Evolutionary conservation across 2,888 invertebrate species (phyloP).

Genomic region (Sycophila texana): DNA sequence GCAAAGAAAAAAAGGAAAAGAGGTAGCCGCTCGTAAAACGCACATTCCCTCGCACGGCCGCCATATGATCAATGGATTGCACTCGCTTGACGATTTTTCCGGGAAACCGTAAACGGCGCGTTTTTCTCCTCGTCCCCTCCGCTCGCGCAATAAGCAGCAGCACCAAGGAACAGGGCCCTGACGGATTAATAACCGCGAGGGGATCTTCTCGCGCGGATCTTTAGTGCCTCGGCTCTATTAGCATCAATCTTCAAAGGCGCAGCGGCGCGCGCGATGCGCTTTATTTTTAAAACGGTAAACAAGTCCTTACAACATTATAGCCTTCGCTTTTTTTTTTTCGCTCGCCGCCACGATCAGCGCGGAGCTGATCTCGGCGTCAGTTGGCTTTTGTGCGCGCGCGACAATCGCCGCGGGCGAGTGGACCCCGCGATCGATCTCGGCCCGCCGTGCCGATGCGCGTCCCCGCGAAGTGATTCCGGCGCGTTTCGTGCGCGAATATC

Average conservation of each 20-base stretch:
- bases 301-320: conserved; percentile 21
- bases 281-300: conserved; percentile 44
- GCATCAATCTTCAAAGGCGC: conserved; percentile 21
- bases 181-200: conserved; percentile 11
- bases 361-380: too few species aligned
- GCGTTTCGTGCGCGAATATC: too few species aligned
- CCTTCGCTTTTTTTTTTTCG: conserved; percentile 10
- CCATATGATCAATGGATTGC: not conserved
- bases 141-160: not conserved
- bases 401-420: too few species aligned
- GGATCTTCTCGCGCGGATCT: conserved; percentile 1
- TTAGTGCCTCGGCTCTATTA: conserved; percentile 18
- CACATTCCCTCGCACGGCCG: not conserved
- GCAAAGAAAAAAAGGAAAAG: too few species aligned
- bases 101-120: conserved; percentile 17
- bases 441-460: too few species aligned
- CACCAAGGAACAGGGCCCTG: too few species aligned
- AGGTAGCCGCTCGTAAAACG: not conserved
- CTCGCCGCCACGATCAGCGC: too few species aligned
- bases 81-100: conserved; percentile 29
- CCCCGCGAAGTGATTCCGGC: too few species aligned
- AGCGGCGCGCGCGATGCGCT: not conserved
- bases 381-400: too few species aligned
- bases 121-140: not conserved
- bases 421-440: too few species aligned